A percentile compares a stretch with the other conserved stretches of the same genome.
Conservation (phyloP, 1,140 invertebrate species). For the Phocides pigmalion region DNA sequence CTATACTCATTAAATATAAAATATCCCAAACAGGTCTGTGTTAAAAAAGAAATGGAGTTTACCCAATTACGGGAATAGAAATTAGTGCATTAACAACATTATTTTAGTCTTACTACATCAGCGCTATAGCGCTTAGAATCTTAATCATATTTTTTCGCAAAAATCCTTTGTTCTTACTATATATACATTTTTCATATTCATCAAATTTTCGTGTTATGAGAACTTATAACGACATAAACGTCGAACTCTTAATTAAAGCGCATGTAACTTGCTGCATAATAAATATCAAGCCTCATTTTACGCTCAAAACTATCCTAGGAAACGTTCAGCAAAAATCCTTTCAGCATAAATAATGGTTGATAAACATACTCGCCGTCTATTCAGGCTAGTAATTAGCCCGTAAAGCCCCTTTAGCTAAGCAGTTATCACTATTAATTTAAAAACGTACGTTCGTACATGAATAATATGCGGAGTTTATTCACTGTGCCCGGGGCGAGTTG, state of each 20-base stretch:
- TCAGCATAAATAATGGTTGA: conserved; percentile 1
- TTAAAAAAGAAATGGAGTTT: no score
- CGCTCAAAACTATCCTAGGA: conserved; percentile 2
- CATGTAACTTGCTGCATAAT: background rate
- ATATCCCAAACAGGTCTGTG: no score
- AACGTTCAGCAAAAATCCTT: conserved; percentile 1
- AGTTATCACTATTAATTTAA: conserved; percentile 21
- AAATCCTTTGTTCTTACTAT: no score
- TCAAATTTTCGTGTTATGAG: no score
- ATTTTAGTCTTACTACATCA: no score
- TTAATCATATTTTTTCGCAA: no score
- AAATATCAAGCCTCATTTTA: background rate
- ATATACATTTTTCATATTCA: no score
- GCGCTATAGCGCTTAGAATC: no score
- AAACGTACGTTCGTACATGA: background rate
- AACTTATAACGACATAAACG: background rate
- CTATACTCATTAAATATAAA: no score
- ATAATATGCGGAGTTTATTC: conserved; percentile 19
- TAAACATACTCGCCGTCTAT: conserved; percentile 4
- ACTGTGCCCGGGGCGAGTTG: conserved; percentile 30
- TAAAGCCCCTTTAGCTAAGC: conserved; percentile 3
- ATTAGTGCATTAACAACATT: no score
- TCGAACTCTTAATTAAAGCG: conserved; percentile 1
- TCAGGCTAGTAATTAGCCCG: conserved; percentile 1
- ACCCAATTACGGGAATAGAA: no score